Conservation (phyloP, 2,113 vertebrate genomes). For the Cebidichthys violaceus region DNA sequence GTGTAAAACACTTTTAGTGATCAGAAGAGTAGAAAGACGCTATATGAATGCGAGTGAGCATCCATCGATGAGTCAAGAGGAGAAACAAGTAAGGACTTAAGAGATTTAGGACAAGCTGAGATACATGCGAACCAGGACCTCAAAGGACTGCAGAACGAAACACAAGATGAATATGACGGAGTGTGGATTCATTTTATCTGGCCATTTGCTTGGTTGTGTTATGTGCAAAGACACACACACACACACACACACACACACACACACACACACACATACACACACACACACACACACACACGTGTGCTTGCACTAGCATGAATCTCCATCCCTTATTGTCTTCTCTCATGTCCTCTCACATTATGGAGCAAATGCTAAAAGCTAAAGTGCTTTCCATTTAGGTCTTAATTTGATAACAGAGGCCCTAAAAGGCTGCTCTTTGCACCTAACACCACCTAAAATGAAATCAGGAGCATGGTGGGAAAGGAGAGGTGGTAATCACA, state of each 20-base stretch:
- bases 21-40: not conserved
- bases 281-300: not conserved
- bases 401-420: constrained; percentile 61
- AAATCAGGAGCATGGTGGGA: constrained; percentile 22
- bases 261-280: not conserved
- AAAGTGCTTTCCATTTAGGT: constrained; percentile 63
- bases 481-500: constrained; percentile 45
- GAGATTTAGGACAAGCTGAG: not conserved
- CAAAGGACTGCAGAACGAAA: not conserved
- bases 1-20: not conserved
- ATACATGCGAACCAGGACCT: not conserved
- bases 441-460: constrained; percentile 47
- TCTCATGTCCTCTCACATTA: constrained; percentile 36
- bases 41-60: not conserved
- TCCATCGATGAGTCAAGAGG: not conserved
- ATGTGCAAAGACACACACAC: not conserved
- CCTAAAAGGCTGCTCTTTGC: constrained; percentile 58
- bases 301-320: not conserved
- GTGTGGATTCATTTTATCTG: not conserved
- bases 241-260: constrained; percentile 6
- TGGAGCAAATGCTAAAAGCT: constrained; percentile 58
- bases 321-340: constrained; percentile 19
- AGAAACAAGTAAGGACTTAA: constrained; percentile 2
- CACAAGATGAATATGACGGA: not conserved
- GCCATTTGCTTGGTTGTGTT: not conserved